phyloP scores from a whole-genome alignment of 2,888 invertebrate genomes.

The Erannis defoliaria region DNA sequence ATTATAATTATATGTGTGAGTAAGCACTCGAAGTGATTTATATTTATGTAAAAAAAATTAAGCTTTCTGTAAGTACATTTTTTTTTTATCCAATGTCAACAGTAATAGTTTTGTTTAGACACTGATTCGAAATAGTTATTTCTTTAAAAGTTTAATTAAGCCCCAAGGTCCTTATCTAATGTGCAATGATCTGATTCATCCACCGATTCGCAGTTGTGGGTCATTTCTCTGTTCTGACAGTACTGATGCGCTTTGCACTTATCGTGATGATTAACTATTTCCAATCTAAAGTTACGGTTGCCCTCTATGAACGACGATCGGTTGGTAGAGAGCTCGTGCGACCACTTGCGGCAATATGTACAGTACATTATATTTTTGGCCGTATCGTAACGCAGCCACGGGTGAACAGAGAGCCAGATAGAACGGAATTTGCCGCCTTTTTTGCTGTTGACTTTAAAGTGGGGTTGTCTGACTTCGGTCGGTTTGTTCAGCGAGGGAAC shows the following conservation, averaged over 20 bases:
- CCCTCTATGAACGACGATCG: constrained; percentile 93
- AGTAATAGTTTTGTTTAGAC: too few species aligned
- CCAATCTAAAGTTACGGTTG: constrained; percentile 91
- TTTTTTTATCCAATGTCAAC: too few species aligned
- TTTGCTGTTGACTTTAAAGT: constrained; percentile 59
- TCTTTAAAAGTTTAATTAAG: not conserved
- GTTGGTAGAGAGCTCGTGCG: constrained; percentile 87
- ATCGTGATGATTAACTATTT: constrained; percentile 93
- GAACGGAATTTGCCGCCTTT: constrained; percentile 90
- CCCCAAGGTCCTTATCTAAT: not conserved
- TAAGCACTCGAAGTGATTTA: too few species aligned
- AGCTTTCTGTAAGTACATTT: too few species aligned
- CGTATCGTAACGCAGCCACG: constrained; percentile 91
- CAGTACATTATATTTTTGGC: constrained; percentile 90
- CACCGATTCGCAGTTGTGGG: constrained; percentile 38
- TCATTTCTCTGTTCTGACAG: constrained; percentile 84
- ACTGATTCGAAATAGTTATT: too few species aligned
- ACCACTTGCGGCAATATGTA: constrained; percentile 91
- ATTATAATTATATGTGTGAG: too few species aligned
- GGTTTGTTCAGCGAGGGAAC: constrained; percentile 70
- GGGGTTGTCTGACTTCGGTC: constrained; percentile 43
- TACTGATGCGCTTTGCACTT: constrained; percentile 92
- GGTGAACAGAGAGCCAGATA: constrained; percentile 89
- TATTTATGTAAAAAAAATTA: too few species aligned
- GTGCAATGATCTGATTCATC: not conserved